Base-by-base conservation (phyloP, 1,140 invertebrate genomes). In the Trissolcus basalis region DNA sequence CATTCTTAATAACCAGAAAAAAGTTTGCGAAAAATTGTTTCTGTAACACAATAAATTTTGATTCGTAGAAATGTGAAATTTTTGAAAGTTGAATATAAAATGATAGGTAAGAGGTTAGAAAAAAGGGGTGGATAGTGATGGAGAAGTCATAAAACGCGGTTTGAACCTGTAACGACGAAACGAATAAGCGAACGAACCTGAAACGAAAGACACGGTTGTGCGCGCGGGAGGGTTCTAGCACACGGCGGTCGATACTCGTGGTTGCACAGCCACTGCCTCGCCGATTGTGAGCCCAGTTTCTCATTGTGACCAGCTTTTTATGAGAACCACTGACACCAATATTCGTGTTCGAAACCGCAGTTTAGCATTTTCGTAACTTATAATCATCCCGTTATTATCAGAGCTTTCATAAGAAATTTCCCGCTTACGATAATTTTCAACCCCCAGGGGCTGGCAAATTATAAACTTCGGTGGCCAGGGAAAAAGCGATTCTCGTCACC, bases 161-260 rank as follows among this genome's bases (percentile, higher is more conserved):
- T 44, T 60, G 49, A 50, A 63, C 48, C 27, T 65, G 56, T 68
- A 78, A 79, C 51, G 77, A 64, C 48, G 12, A 67, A 45, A 68
- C 43, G 43, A 44, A 44, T 44, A 12, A 44, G 43, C 43, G 59
- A 65, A 63, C 41, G 59, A 72, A 67, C 27, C 60, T 44, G 55
- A 33, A n/a, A 59, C 56, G 63, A 53, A 69, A 33, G 55, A 49
- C 68, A 59, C 51, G 61, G 44, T n/a, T 47, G 55, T 69, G 60
- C 39, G 61, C 49, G 60, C 50, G 43, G 51, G 61, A 50, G 39
- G 65, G 68, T 71, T 71, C 54, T 59, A 47, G 59, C 75, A 65
- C 65, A 36, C 53, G 27, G 51, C 72, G 82, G 82, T 83, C 82
- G 80, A 83, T 83, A 83, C 72, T 81, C 59, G 63, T 60, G 45